Evolutionary conservation across 2,797 vertebrate species (phyloP).

Genomic region (Neopelma chrysocephalum): DNA sequence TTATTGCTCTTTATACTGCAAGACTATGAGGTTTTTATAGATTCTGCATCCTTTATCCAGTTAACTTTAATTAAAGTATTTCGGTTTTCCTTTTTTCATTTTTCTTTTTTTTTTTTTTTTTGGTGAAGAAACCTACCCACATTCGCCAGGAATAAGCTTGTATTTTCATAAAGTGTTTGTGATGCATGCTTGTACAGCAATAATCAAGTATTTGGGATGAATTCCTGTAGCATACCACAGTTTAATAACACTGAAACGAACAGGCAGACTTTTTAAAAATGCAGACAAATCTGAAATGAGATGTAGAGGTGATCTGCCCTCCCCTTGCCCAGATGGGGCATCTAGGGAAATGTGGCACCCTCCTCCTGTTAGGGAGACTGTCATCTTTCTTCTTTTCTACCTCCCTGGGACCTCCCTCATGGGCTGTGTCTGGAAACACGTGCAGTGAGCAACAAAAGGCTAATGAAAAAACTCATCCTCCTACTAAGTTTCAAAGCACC

Average conservation of each 20-base stretch:
- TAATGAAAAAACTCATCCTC: neutral
- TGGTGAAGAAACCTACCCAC: neutral
- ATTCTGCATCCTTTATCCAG: neutral
- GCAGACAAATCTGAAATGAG: neutral
- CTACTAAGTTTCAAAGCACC: neutral
- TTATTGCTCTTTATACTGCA: neutral
- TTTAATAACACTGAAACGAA: neutral
- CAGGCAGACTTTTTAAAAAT: neutral
- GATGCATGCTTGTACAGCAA: neutral
- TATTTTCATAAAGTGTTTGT: neutral
- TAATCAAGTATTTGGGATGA: neutral
- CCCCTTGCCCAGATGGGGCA: accelerated
- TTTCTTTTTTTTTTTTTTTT: neutral
- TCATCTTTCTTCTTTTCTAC: neutral
- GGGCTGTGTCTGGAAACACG: neutral
- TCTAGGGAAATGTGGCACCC: neutral
- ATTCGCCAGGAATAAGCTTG: neutral
- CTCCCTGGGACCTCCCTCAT: neutral
- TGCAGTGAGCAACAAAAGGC: neutral
- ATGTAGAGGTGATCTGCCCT: neutral
- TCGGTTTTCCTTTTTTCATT: neutral
- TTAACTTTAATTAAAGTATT: neutral
- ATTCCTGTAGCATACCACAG: neutral
- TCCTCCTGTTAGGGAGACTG: neutral
- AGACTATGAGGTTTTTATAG: neutral